phyloP scores from a whole-genome alignment of 1,140 invertebrate genomes.

The Potamilus streckersoni region DNA sequence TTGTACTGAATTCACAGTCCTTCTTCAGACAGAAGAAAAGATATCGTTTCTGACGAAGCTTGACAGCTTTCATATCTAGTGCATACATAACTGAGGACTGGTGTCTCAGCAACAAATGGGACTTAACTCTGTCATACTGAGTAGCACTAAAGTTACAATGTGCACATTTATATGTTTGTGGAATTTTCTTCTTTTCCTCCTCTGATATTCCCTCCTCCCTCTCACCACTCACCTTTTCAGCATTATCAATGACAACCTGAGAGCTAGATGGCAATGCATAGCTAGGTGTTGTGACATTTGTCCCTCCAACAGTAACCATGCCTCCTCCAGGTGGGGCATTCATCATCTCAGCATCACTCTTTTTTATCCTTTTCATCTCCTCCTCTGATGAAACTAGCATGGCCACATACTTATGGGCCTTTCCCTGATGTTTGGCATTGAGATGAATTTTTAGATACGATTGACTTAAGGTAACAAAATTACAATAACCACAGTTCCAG shows the following conservation, averaged over 20 bases:
- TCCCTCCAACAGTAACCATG: background rate
- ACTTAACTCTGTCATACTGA: slow-evolving; percentile 22
- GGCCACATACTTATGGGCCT: slow-evolving; percentile 57
- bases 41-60: slow-evolving; percentile 43
- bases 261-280: background rate
- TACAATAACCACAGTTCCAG: slow-evolving; percentile 62
- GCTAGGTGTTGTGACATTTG: slow-evolving; percentile 5
- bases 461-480: slow-evolving; percentile 53
- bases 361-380: slow-evolving; percentile 41
- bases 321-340: slow-evolving; percentile 12
- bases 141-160: slow-evolving; percentile 53
- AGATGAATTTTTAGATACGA: slow-evolving; percentile 55
- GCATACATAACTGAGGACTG: slow-evolving; percentile 48
- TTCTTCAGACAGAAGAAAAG: slow-evolving; percentile 55
- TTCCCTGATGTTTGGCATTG: slow-evolving; percentile 43
- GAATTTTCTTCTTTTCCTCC: slow-evolving; percentile 39
- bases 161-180: slow-evolving; percentile 50
- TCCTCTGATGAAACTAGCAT: slow-evolving; percentile 49
- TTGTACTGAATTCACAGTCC: slow-evolving; percentile 55
- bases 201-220: slow-evolving; percentile 32
- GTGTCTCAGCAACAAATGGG: slow-evolving; percentile 45
- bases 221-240: slow-evolving; percentile 16
- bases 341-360: slow-evolving; percentile 33
- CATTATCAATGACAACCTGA: slow-evolving; percentile 26
- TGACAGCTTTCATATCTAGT: slow-evolving; percentile 47